Conservation (phyloP, 2,888 invertebrate genomes). For the Drosophila rellima region DNA sequence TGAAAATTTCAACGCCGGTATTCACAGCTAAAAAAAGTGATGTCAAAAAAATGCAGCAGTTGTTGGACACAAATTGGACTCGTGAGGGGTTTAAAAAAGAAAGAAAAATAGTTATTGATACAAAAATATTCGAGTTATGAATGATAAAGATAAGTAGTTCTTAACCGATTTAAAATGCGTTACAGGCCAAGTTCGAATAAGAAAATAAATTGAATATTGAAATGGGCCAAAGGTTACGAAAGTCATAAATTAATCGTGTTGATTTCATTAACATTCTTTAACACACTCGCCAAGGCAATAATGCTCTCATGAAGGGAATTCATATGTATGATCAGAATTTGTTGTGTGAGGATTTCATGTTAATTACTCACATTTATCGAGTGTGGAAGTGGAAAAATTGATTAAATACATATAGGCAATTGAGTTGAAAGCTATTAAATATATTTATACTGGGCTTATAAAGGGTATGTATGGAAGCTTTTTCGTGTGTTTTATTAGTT, state of each 20-base stretch:
- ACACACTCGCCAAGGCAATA: not conserved
- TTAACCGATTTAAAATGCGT: slow-evolving; percentile 12
- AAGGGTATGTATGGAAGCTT: too few relatives aligned
- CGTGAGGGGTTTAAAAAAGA: slow-evolving; percentile 1
- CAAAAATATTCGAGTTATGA: slow-evolving; percentile 36
- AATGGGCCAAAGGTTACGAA: too few relatives aligned
- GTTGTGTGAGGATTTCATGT: slow-evolving; percentile 29
- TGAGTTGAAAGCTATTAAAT: slow-evolving; percentile 16
- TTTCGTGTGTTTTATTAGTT: too few relatives aligned
- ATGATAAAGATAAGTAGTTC: slow-evolving; percentile 16
- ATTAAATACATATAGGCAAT: slow-evolving; percentile 36
- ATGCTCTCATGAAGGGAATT: slow-evolving; percentile 9
- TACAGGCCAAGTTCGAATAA: slow-evolving; percentile 2
- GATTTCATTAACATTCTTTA: slow-evolving; percentile 2
- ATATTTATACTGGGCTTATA: not conserved
- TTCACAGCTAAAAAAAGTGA: slow-evolving; percentile 33
- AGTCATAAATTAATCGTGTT: slow-evolving; percentile 21
- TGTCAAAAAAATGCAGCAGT: slow-evolving; percentile 41
- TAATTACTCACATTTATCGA: slow-evolving; percentile 41
- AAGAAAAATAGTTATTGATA: slow-evolving; percentile 33
- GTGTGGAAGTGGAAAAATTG: slow-evolving; percentile 29
- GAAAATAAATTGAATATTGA: not conserved
- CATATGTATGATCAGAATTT: slow-evolving; percentile 6
- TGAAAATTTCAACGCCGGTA: slow-evolving; percentile 59
- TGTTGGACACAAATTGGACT: slow-evolving; percentile 27